These are phyloP conservation scores for Flexamia atlantica DNA, from an alignment of 2,888 invertebrate species.

Conservation along the genomic window DNA sequence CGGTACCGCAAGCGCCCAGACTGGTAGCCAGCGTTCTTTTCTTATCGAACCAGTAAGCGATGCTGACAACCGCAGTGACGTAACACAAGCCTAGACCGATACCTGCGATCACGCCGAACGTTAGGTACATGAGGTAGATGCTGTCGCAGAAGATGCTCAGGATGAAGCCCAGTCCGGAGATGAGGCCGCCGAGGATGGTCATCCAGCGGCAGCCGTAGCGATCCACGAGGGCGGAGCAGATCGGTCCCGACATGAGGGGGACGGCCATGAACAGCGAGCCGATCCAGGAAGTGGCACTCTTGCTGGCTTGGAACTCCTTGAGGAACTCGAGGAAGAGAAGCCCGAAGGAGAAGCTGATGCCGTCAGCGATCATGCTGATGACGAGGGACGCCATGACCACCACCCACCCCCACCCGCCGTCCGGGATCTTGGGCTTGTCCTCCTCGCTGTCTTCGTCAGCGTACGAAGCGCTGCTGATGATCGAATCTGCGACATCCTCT, in stretches of 20 bases:
- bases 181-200: slow-evolving; percentile 85
- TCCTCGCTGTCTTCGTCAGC: slow-evolving; percentile 58
- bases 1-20: slow-evolving; percentile 92
- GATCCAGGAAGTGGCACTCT: slow-evolving; percentile 93
- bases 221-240: slow-evolving; percentile 91
- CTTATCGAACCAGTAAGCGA: slow-evolving; percentile 96
- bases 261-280: slow-evolving; percentile 94
- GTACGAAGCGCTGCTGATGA: slow-evolving; percentile 62
- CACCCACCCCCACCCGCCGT: slow-evolving; percentile 94
- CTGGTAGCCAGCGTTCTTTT: slow-evolving; percentile 92
- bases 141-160: slow-evolving; percentile 82
- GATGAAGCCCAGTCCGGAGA: slow-evolving; percentile 87
- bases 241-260: slow-evolving; percentile 89
- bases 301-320: slow-evolving; percentile 87
- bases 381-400: slow-evolving; percentile 91
- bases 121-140: slow-evolving; percentile 88
- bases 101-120: slow-evolving; percentile 91
- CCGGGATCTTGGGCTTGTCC: slow-evolving; percentile 81
- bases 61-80: slow-evolving; percentile 93
- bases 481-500: slow-evolving; percentile 61
- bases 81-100: slow-evolving; percentile 91
- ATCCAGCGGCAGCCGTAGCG: slow-evolving; percentile 89
- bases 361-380: slow-evolving; percentile 94
- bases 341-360: slow-evolving; percentile 95
- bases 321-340: slow-evolving; percentile 91